Evolutionary conservation across 2,113 vertebrate species (phyloP).

Genomic region (Arvicanthis niloticus): DNA sequence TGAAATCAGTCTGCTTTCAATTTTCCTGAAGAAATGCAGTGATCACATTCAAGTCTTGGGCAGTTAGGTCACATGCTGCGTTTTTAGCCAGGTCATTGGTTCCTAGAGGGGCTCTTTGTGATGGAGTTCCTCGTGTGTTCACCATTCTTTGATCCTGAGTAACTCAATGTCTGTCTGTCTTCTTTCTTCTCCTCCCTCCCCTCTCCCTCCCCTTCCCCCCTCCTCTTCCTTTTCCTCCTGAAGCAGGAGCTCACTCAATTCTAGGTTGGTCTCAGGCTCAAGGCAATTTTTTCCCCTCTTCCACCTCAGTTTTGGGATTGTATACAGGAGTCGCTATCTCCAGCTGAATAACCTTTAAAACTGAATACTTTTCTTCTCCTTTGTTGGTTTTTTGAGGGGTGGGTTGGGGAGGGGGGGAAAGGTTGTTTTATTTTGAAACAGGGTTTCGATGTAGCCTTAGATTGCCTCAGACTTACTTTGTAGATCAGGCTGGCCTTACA

Average conservation of each 20-base stretch:
- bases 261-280: not conserved
- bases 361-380: not conserved
- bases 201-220: rapidly evolving
- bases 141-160: not conserved
- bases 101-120: not conserved
- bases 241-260: not conserved
- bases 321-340: not conserved
- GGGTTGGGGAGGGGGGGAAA: no score
- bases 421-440: not conserved
- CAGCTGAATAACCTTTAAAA: not conserved
- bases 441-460: not conserved
- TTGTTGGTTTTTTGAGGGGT: not conserved
- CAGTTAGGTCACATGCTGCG: not conserved
- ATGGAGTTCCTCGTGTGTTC: not conserved
- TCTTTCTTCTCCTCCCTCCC: not conserved
- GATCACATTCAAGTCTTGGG: not conserved
- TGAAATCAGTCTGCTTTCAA: not conserved
- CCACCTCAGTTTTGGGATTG: not conserved
- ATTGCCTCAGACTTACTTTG: not conserved
- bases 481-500: not conserved
- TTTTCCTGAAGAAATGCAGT: not conserved
- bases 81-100: not conserved
- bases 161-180: not conserved
- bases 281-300: not conserved
- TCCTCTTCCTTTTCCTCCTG: rapidly evolving